Evolutionary conservation across 2,113 vertebrate species (phyloP), one percentile per base, ranked within the genome.

Genomic region (Dasypus novemcinctus): DNA sequence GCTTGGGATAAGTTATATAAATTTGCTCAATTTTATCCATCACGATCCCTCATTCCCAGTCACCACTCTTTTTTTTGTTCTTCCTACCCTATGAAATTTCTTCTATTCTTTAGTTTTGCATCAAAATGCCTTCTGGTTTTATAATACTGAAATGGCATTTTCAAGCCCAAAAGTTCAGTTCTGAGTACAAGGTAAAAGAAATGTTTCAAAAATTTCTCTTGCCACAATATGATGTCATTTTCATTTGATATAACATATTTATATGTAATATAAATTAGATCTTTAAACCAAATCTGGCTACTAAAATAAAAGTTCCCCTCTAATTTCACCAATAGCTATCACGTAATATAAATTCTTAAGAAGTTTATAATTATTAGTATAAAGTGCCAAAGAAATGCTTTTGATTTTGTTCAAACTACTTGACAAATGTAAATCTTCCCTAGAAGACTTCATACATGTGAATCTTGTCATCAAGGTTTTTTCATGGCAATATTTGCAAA

Each of bases 311-410:
- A 87, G 6, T 68, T 33, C 49, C 7, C 80, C n/a, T 61, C 27
- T 52, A 76, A 83, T 81, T 59, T 94, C 36, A 81, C 9, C 68
- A 87, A 74, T 41, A 91, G n/a, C 17, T 76, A 54, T 41, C 23
- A 87, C 59, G n/a, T 4, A 86, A 91, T 82, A 41, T 87, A 90
- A 74, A 75, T 75, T 81, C 63, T 91, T 81, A 78, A 18, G 59
- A 75, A 71, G 9, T n/a, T 68, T 87, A 54, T 91, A 87, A 76
- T 52, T 63, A 13, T 72, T 91, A 61, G 38, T 59, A 59, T 59
- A 84, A 79, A 52, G 12, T 8, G 12, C 49, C 49, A 52, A 52
- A 12, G 49, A 52, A 68, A 84, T 63, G 57, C 1, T n/a, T 85
- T 74, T 86, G 43, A 84, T 52, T 85, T 90, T 82, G 25, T 49